Evolutionary conservation across 2,113 vertebrate species (phyloP).

Genomic region (Laterallus jamaicensis): DNA sequence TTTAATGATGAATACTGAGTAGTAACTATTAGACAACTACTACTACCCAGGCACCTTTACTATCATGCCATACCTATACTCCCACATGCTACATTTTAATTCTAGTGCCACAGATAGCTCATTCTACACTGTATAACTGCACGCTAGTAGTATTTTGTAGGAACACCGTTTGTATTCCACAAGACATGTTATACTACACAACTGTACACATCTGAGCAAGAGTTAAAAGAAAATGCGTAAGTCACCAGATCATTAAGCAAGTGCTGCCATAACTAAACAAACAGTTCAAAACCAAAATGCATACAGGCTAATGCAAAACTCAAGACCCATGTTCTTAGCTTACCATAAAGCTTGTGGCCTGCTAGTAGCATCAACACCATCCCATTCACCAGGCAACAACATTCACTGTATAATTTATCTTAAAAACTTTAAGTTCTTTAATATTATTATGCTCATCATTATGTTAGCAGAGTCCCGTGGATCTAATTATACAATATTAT

Average conservation of each 20-base stretch:
- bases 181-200: neutral
- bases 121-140: neutral
- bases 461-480: neutral
- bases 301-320: neutral
- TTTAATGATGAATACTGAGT: neutral
- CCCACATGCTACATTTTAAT: neutral
- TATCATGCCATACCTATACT: neutral
- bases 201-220: neutral
- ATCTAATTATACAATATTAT: neutral
- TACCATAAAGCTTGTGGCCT: neutral
- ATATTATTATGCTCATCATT: neutral
- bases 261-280: neutral
- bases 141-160: neutral
- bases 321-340: neutral
- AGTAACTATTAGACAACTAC: neutral
- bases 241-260: neutral
- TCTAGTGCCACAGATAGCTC: neutral
- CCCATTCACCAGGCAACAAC: neutral
- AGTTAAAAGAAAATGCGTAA: neutral
- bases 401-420: neutral
- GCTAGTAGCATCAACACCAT: neutral
- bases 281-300: neutral
- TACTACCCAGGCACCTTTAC: neutral
- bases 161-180: neutral
- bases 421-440: neutral